Evolutionary conservation across 2,888 invertebrate genomes (phyloP), one percentile per base, ranked within the genome.

Genomic region (Dioctria rufipes): DNA sequence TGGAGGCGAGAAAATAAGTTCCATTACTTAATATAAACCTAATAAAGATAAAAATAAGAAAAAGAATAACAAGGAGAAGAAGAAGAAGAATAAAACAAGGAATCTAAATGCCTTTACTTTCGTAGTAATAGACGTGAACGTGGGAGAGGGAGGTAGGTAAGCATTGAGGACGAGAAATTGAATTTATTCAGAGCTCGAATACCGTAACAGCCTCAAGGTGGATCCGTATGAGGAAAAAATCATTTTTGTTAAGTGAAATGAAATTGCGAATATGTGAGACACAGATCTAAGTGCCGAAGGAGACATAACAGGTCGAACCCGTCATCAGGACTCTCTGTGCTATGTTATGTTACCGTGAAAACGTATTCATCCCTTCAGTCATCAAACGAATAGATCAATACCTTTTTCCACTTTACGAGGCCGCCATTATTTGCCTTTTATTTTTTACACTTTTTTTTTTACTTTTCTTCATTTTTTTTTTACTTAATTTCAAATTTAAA

Each of bases 401-500:
- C 77, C 77, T 63, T 25, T 2, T 25, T 46, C n/a, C 46, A 66
- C 66, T 66, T 66, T 66, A 66, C 49, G 40, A 42, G 73, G 25
- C 49, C 46, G 46, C 49, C 9, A 37, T 71, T 77, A 63, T 77
- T 77, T 77, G 13, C 63, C 63, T 77, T 77, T 63, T 77, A 63
- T 77, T 77, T 25, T 63, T 63, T 77, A 43, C 46, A n/a, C 58
- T 40, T 39, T 11, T 71, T 73, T 73, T 73, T 54, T n/a, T 37
- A n/a, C 11, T 75, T 77, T 77, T 58, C 8, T 75, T 63, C 46
- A 9, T 61, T 61, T 37, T 6, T 51, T 78, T 78, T 78, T 66
- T 66, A 81, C 80, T 82, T 82, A 80, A 78, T 82, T 82, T 82
- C 80, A 82, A 82, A 80, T 82, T 80, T 82, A 82, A 82, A 82